Percentiles rank a stretch among this genome's conserved stretches.
phyloP scores from a whole-genome alignment of 2,113 vertebrate species.

The Bos taurus region DNA sequence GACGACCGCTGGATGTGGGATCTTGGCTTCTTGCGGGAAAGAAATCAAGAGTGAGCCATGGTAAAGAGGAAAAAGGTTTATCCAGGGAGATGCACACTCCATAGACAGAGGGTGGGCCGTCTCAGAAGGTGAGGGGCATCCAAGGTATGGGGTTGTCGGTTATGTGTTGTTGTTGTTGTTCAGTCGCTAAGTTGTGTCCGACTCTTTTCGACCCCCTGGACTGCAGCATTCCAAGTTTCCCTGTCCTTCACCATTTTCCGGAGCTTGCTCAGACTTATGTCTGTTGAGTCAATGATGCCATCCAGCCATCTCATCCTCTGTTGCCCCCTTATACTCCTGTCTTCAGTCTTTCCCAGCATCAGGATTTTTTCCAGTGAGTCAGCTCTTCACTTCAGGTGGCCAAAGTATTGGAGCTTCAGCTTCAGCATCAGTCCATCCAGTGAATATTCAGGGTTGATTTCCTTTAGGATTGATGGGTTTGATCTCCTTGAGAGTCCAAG shows the following conservation, averaged over 20 bases:
- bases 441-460: not conserved
- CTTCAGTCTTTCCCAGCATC: not conserved
- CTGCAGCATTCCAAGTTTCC: not conserved
- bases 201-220: not conserved
- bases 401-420: not conserved
- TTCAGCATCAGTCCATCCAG: not conserved
- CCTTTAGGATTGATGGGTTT: not conserved
- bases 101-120: not conserved
- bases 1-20: not conserved
- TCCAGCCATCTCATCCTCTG: not conserved
- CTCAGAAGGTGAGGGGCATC: not conserved
- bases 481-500: not conserved
- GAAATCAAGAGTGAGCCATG: not conserved
- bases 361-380: not conserved
- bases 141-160: rapidly evolving
- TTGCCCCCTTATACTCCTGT: not conserved
- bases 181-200: not conserved
- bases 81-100: not conserved
- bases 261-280: not conserved
- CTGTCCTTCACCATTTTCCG: not conserved
- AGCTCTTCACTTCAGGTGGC: not conserved
- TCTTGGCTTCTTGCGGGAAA: not conserved
- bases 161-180: not conserved
- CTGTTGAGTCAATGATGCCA: not conserved
- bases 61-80: not conserved